A percentile compares a stretch with the other conserved stretches of the same genome.
Conservation (phyloP, 2,797 vertebrate species). For the Decapterus maruadsi region DNA sequence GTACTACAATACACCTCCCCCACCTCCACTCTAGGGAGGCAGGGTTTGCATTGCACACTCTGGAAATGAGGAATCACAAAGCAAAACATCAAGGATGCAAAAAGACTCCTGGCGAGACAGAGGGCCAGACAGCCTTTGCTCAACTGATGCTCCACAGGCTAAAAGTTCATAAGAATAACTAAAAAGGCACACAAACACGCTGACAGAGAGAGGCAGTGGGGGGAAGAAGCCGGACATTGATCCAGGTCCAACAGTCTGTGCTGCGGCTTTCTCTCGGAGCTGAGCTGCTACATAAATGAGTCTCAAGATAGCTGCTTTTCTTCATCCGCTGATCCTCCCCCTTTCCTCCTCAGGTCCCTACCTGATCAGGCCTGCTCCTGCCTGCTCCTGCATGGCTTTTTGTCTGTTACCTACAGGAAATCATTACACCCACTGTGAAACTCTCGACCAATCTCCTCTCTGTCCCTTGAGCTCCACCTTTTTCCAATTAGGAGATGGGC, state of each 20-base stretch:
- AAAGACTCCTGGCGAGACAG: neutral
- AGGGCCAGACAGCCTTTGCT: neutral
- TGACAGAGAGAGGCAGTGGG: conserved; percentile 11
- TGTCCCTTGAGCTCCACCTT: conserved; percentile 61
- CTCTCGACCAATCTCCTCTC: conserved; percentile 49
- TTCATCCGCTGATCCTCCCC: conserved; percentile 49
- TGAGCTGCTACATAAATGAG: conserved; percentile 60
- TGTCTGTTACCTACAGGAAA: conserved; percentile 68
- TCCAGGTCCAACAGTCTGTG: conserved; percentile 28
- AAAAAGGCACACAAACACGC: conserved; percentile 24
- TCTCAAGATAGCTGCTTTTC: conserved; percentile 58
- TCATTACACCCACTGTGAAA: conserved; percentile 66
- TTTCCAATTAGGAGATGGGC: conserved; percentile 59
- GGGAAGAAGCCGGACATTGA: conserved; percentile 43
- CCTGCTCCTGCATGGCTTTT: conserved; percentile 37
- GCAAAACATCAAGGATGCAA: conserved; percentile 11
- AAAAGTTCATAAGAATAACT: conserved; percentile 28
- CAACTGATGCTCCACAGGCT: conserved; percentile 10
- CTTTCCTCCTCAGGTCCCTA: conserved; percentile 30
- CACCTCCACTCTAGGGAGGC: neutral
- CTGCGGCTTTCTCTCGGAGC: conserved; percentile 29
- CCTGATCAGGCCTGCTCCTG: conserved; percentile 42
- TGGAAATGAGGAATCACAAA: conserved; percentile 1
- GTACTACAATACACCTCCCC: neutral
- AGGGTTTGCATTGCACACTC: neutral